Base-by-base conservation (phyloP, 2,888 invertebrate genomes). In the Diabrotica balteata region DNA sequence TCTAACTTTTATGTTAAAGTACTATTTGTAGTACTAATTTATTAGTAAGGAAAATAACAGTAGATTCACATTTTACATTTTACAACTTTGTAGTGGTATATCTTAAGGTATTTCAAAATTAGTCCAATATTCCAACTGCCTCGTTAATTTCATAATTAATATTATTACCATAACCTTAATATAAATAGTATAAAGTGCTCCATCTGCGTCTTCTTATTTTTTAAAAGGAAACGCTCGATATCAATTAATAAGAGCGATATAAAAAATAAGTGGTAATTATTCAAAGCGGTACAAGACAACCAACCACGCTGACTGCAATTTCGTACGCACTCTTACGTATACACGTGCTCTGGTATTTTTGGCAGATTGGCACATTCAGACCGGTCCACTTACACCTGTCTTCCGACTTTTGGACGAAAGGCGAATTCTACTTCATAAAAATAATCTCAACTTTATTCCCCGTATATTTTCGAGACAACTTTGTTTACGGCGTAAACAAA, bases 351-450 rank as follows among this genome's bases (percentile, higher is more conserved):
- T 63, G 63, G 63, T 63, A 63, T 63, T 63, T 54, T 63, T 63
- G 63, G 63, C 63, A 64, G 64, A 64, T 64, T 64, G 64, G 64
- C 64, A 64, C 64, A 64, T 58, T 64, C 64, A 54, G 64, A 64
- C 64, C 64, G 64, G 64, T 64, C 64, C 64, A 58, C 32, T 58
- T 64, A 59, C 64, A 64, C 64, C 64, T 59, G 64, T 64, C 64
- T 64, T 64, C 58, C 58, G 64, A 57, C 57, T 63, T 63, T 63
- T 51, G 57, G 50, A 63, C 50, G 58, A 64, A 64, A 43, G 49
- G 44, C 47, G 22, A 44, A 54, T 63, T 55, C 50, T 32, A 63
- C 55, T 17, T 43, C 57, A 63, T 63, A 57, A 63, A 63, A 43
- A 63, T 63, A 63, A n/a, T 46, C 59, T 32, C 3, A 32, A 32